Evolutionary conservation across 2,797 vertebrate species (phyloP).

Genomic region (Rhabdomys pumilio): DNA sequence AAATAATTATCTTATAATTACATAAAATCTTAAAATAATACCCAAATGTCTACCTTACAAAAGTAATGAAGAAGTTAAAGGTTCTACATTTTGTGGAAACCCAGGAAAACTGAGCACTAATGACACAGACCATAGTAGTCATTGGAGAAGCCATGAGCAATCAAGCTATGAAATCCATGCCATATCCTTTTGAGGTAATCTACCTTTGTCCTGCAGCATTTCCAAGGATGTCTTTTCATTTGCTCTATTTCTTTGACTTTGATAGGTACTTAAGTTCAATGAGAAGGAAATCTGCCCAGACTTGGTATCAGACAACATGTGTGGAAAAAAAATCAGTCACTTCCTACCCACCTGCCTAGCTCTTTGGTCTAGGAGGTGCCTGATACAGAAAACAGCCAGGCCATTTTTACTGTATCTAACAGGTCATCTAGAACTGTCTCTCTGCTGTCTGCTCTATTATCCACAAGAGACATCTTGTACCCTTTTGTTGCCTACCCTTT

Average conservation of each 20-base stretch:
- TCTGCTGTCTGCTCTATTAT: not conserved
- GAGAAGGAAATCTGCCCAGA: not conserved
- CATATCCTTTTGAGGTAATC: slow-evolving; percentile 3
- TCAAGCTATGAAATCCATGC: slow-evolving; percentile 16
- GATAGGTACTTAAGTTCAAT: not conserved
- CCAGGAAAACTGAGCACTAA: not conserved
- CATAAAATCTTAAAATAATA: not conserved
- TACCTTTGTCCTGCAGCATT: not conserved
- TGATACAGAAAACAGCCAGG: not conserved
- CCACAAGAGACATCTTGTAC: not conserved
- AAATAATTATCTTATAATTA: slow-evolving; percentile 11
- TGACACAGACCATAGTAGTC: not conserved
- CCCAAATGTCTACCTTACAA: not conserved
- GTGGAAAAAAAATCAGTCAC: not conserved
- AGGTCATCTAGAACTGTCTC: not conserved
- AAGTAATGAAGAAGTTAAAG: slow-evolving; percentile 7
- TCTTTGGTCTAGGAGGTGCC: not conserved
- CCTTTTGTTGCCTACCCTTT: not conserved
- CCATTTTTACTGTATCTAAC: not conserved
- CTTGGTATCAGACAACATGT: not conserved
- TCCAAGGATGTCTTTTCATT: slow-evolving; percentile 3
- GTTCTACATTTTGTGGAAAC: not conserved
- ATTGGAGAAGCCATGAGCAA: not conserved
- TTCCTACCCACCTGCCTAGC: not conserved
- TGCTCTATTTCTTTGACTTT: not conserved